A percentile compares a stretch with the other conserved stretches of the same genome.
phyloP scores from a whole-genome alignment of 1,140 invertebrate species.

The Octopus bimaculoides region DNA sequence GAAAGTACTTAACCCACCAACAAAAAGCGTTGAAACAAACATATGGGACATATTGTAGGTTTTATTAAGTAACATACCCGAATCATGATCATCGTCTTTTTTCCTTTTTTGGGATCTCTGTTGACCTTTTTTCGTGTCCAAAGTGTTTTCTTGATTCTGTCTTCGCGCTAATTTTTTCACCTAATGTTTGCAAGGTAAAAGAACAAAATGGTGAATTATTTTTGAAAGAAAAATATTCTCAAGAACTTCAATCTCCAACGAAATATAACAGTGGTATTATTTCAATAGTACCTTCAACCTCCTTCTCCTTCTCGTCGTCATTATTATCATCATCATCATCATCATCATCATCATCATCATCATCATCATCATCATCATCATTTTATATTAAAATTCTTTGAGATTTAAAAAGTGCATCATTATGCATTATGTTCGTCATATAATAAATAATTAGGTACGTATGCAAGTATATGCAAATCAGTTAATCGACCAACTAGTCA shows the following conservation, averaged over 20 bases:
- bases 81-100: conserved; percentile 47
- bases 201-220: background rate
- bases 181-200: conserved; percentile 22
- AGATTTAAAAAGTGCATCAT: background rate
- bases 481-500: background rate
- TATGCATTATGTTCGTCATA: background rate
- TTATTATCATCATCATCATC: background rate
- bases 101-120: conserved; percentile 34
- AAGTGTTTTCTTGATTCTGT: conserved; percentile 42
- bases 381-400: too few relatives aligned
- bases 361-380: background rate
- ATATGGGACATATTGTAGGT: background rate
- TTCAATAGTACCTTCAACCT: too few relatives aligned
- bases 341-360: background rate
- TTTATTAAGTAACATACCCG: conserved; percentile 15
- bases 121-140: conserved; percentile 25
- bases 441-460: background rate
- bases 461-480: background rate
- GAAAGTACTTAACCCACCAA: background rate
- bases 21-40: background rate
- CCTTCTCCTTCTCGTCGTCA: background rate
- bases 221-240: background rate
- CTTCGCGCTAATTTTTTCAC: conserved; percentile 51
- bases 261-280: background rate
- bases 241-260: background rate